phyloP scores from a whole-genome alignment of 2,888 invertebrate genomes.

The Ligdia adustata region DNA sequence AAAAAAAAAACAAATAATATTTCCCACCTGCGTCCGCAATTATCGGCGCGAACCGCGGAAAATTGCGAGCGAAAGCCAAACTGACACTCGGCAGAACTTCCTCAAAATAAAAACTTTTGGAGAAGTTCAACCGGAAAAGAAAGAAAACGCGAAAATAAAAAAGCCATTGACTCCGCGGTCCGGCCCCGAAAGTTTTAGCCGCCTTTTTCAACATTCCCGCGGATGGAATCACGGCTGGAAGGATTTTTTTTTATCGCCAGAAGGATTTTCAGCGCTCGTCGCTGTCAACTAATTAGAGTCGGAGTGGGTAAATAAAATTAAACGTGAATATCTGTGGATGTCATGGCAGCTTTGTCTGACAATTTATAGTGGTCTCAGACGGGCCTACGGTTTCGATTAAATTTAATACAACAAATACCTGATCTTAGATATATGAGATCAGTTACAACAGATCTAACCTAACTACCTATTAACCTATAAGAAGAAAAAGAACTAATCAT shows the following conservation, averaged over 20 bases:
- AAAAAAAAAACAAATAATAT: slow-evolving; percentile 55
- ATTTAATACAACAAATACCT: no score
- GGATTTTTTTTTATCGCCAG: slow-evolving; percentile 62
- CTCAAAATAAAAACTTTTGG: slow-evolving; percentile 78
- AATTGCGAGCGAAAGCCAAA: slow-evolving; percentile 78
- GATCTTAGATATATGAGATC: no score
- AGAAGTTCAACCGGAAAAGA: slow-evolving; percentile 80
- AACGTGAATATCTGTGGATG: slow-evolving; percentile 42
- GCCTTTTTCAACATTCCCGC: slow-evolving; percentile 73
- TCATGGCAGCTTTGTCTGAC: slow-evolving; percentile 13
- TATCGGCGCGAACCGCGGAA: slow-evolving; percentile 79
- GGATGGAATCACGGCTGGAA: slow-evolving; percentile 62
- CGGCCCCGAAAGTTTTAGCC: slow-evolving; percentile 72
- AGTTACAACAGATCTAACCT: no score
- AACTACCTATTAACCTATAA: no score
- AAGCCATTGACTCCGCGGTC: slow-evolving; percentile 80
- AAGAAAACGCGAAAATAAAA: slow-evolving; percentile 81
- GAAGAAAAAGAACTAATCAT: no score
- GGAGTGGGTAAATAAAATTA: slow-evolving; percentile 49
- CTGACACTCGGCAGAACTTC: slow-evolving; percentile 81
- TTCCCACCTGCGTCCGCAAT: slow-evolving; percentile 80
- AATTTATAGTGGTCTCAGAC: no score
- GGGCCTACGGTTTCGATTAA: no score
- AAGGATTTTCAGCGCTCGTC: slow-evolving; percentile 63
- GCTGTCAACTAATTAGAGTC: slow-evolving; percentile 71